Conservation (phyloP, 2,888 invertebrate species). For the Leistus spinibarbis region DNA sequence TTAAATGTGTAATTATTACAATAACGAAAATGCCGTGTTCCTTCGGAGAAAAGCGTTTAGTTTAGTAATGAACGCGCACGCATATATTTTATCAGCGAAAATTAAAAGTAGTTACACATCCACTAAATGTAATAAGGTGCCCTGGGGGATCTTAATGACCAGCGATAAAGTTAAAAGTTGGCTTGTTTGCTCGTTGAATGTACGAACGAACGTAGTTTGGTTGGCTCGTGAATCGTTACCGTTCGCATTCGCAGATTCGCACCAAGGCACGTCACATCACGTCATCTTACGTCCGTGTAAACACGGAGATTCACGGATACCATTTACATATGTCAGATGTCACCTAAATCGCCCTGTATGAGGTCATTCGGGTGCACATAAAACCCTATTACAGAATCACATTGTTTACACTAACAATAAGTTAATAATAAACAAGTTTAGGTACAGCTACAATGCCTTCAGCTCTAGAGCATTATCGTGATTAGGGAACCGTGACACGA, state of each 20-base stretch:
- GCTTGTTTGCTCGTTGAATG: background rate
- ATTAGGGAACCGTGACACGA: too few species aligned
- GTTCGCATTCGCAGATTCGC: too few species aligned
- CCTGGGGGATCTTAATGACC: conserved; percentile 15
- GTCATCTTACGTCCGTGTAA: background rate
- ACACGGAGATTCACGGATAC: conserved; percentile 1
- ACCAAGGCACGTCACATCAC: too few species aligned
- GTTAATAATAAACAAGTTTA: too few species aligned
- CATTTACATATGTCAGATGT: conserved; percentile 22
- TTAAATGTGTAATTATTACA: background rate
- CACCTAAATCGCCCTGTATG: conserved; percentile 10
- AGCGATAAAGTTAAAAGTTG: conserved; percentile 29
- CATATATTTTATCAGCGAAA: background rate
- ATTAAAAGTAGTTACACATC: conserved; percentile 31
- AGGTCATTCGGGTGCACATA: conserved; percentile 1
- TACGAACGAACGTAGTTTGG: too few species aligned
- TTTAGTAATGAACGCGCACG: too few species aligned
- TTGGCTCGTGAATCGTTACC: background rate
- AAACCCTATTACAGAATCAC: too few species aligned
- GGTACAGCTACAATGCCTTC: too few species aligned
- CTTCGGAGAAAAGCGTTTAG: too few species aligned
- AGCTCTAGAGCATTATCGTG: too few species aligned
- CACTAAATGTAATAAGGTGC: conserved; percentile 19
- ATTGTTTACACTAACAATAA: too few species aligned
- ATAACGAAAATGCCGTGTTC: background rate